Conservation (phyloP, 1,140 invertebrate species). For the Drosophila subpulchrella region DNA sequence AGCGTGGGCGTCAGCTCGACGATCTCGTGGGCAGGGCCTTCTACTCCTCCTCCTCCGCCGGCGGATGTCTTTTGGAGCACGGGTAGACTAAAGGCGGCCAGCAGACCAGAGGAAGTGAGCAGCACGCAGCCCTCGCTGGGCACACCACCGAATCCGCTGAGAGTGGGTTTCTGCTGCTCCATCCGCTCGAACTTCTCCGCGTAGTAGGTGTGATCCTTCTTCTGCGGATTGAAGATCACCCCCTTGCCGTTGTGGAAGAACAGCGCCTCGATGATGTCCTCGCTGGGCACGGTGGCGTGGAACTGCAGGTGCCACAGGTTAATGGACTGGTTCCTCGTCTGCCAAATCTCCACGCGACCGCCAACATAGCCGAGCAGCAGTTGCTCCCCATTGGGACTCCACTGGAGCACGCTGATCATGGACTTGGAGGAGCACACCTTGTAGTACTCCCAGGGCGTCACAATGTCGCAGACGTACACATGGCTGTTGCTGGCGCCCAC, state of each 20-base stretch:
- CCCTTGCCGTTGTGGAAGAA: conserved; percentile 95
- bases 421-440: conserved; percentile 85
- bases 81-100: conserved; percentile 89
- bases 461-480: conserved; percentile 93
- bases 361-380: conserved; percentile 90
- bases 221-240: conserved; percentile 87
- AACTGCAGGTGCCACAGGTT: conserved; percentile 91
- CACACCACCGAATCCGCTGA: conserved; percentile 93
- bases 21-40: conserved; percentile 40
- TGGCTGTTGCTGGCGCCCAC: conserved; percentile 87
- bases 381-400: conserved; percentile 92
- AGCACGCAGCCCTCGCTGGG: conserved; percentile 92
- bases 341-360: conserved; percentile 91
- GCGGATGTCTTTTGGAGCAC: conserved; percentile 34
- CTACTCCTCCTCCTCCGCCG: background rate
- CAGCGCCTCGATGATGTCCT: conserved; percentile 91
- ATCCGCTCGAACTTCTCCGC: conserved; percentile 93
- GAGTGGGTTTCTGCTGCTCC: conserved; percentile 89
- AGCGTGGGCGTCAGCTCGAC: conserved; percentile 85
- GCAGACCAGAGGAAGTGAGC: conserved; percentile 93
- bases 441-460: conserved; percentile 92
- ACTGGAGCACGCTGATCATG: conserved; percentile 91
- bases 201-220: conserved; percentile 90
- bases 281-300: conserved; percentile 87
- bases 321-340: conserved; percentile 90